Base-by-base conservation (phyloP, 2,888 invertebrate species). In the Stictocephala bisonia region DNA sequence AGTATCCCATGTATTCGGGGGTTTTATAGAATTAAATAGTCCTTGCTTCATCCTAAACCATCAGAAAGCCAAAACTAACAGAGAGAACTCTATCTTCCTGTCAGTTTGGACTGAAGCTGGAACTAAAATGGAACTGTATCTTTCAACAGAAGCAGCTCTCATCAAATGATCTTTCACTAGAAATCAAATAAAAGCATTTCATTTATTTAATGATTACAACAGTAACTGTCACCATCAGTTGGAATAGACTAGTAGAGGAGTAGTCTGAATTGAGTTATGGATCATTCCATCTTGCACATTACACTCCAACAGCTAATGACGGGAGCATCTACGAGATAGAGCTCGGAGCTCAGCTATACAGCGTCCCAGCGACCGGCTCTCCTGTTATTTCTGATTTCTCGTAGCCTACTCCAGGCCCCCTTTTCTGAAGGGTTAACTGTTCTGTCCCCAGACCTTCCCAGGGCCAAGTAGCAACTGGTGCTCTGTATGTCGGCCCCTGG, bases 211-310 rank as follows among this genome's bases (percentile, higher is more conserved):
- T n/a, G n/a, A n/a, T n/a, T n/a, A n/a, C n/a, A n/a, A n/a, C n/a
- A n/a, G n/a, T n/a, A n/a, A n/a, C n/a, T n/a, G n/a, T n/a, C n/a
- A n/a, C n/a, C n/a, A n/a, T n/a, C n/a, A n/a, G n/a, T n/a, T n/a
- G n/a, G n/a, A n/a, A n/a, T n/a, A 35, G 85, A 87, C 87, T 90
- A 90, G 89, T 86, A 85, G 87, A 88, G 91, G 91, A 92, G 86
- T 92, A 92, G 92, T 92, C 92, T 92, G 92, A 92, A 92, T 92
- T 91, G 91, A 92, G 92, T 92, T 92, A 85, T 90, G 86, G 27
- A 60, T 40, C 53, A 35, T 71, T 71, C 84, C 87, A 90, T 88
- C 91, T 90, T 87, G 89, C 91, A 90, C 85, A 92, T 92, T 89
- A 85, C 83, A 90, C 92, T 92, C 84, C 92, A 91, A 91, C 75